Conservation (phyloP, 2,888 invertebrate species). For the Epistrophella euchroma region DNA sequence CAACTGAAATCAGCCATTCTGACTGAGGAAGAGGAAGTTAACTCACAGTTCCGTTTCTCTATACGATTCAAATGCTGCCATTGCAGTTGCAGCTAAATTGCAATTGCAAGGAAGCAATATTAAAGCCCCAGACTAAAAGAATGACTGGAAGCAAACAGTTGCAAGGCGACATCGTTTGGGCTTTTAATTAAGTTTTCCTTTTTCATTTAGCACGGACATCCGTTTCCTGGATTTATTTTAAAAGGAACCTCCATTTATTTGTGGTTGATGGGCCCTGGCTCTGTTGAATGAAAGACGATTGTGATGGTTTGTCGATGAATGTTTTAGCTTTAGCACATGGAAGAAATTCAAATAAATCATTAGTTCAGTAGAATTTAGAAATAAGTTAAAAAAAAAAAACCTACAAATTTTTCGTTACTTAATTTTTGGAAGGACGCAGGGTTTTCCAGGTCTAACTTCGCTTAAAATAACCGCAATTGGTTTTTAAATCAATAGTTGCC, state of each 20-base stretch:
- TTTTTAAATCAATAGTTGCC: neutral
- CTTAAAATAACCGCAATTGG: neutral
- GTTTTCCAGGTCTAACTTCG: neutral
- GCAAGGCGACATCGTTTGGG: slow-evolving; percentile 57
- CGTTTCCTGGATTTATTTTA: slow-evolving; percentile 48
- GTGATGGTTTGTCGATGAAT: slow-evolving; percentile 2
- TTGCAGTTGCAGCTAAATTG: neutral
- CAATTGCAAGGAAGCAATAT: slow-evolving; percentile 22
- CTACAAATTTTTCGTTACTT: neutral
- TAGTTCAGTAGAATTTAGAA: neutral
- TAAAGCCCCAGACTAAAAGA: slow-evolving; percentile 9
- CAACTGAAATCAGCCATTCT: slow-evolving; percentile 72
- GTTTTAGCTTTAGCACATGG: neutral
- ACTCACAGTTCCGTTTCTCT: slow-evolving; percentile 58
- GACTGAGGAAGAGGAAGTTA: slow-evolving; percentile 72
- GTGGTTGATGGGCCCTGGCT: slow-evolving; percentile 12
- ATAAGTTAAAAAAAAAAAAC: neutral
- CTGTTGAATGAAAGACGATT: slow-evolving; percentile 36
- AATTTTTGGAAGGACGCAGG: neutral
- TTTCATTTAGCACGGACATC: slow-evolving; percentile 61
- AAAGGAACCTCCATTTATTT: slow-evolving; percentile 29
- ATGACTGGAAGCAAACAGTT: slow-evolving; percentile 27
- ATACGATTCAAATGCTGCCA: slow-evolving; percentile 5
- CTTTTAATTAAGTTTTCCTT: slow-evolving; percentile 67
- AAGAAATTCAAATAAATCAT: neutral